These are phyloP conservation scores for Notolabrus celidotus DNA, from an alignment of 2,797 vertebrate species.

Conservation along the genomic window DNA sequence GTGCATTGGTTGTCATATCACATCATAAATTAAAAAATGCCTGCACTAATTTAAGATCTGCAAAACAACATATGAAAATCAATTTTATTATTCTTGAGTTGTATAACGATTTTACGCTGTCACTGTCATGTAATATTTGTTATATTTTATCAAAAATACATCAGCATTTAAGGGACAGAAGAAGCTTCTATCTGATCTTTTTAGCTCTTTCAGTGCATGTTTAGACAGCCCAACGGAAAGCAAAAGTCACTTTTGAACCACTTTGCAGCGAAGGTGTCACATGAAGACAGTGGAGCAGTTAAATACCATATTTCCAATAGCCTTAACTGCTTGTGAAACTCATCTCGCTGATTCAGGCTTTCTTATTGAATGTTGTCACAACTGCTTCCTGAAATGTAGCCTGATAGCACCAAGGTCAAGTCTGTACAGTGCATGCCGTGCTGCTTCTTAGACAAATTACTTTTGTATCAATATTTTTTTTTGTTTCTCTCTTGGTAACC, in stretches of 20 bases:
- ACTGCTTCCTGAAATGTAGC: constrained; percentile 70
- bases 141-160: background rate
- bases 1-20: background rate
- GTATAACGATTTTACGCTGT: background rate
- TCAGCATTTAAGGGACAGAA: too few species aligned
- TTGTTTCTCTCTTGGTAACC: constrained; percentile 66
- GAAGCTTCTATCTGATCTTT: too few species aligned
- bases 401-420: constrained; percentile 86
- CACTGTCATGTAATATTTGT: background rate
- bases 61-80: background rate
- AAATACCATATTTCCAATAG: constrained; percentile 13
- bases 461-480: constrained; percentile 48
- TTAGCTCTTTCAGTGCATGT: too few species aligned
- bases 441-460: constrained; percentile 74
- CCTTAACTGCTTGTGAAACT: constrained; percentile 47
- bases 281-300: constrained; percentile 7
- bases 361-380: constrained; percentile 38
- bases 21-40: too few species aligned
- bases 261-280: too few species aligned
- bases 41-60: background rate
- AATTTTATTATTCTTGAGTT: too few species aligned
- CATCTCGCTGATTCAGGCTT: constrained; percentile 62
- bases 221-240: too few species aligned
- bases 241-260: too few species aligned
- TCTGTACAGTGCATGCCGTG: constrained; percentile 77